These are phyloP conservation scores for Hyphantria cunea DNA, from an alignment of 1,140 invertebrate genomes.

Conservation along the genomic window DNA sequence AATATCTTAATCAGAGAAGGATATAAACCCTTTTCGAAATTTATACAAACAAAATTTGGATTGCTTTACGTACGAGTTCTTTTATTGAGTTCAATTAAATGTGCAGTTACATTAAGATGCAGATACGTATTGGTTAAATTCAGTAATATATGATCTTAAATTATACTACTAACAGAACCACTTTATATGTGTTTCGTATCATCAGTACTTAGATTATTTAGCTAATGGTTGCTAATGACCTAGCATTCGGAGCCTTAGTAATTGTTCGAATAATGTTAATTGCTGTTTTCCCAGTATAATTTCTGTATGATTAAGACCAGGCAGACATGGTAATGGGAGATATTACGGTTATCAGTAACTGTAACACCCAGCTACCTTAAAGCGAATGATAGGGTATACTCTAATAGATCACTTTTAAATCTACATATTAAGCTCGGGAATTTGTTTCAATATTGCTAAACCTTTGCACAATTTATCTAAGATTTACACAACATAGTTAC, in stretches of 20 bases:
- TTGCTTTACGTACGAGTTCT: too few species aligned
- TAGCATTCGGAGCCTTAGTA: constrained; percentile 58
- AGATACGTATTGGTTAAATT: too few species aligned
- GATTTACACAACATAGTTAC: constrained; percentile 1
- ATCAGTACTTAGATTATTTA: constrained; percentile 50
- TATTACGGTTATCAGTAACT: constrained; percentile 42
- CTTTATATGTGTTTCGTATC: constrained; percentile 37
- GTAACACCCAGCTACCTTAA: constrained; percentile 23
- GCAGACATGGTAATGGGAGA: constrained; percentile 46
- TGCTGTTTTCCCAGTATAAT: constrained; percentile 52
- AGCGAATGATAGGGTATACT: constrained; percentile 39
- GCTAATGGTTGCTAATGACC: constrained; percentile 55
- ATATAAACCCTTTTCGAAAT: too few species aligned
- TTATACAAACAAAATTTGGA: too few species aligned
- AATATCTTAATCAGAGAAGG: too few species aligned
- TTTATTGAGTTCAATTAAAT: too few species aligned
- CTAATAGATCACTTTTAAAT: constrained; percentile 26
- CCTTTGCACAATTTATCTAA: constrained; percentile 15
- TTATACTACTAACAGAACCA: too few species aligned
- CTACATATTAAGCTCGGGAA: neutral
- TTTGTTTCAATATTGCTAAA: too few species aligned
- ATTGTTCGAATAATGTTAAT: constrained; percentile 71
- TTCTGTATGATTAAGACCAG: constrained; percentile 35
- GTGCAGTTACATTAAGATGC: too few species aligned
- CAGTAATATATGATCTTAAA: too few species aligned